A percentile compares a stretch with the other conserved stretches of the same genome.
These are phyloP conservation scores for Falcunculus frontatus DNA, from an alignment of 2,113 vertebrate genomes.

Conservation along the genomic window DNA sequence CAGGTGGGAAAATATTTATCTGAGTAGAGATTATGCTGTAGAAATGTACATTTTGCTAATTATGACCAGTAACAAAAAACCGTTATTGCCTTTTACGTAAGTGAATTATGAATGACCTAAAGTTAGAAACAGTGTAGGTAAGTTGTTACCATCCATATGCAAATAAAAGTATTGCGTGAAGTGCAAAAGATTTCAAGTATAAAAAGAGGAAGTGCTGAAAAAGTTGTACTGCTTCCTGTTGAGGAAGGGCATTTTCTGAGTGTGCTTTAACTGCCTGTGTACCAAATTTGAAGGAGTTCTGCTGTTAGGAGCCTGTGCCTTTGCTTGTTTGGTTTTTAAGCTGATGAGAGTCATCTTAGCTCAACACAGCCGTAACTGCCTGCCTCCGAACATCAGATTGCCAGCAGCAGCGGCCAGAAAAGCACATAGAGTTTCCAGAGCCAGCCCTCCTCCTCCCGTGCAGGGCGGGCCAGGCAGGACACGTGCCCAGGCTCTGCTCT, in stretches of 20 bases:
- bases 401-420: neutral
- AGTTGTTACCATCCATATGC: neutral
- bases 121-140: neutral
- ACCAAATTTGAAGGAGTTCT: neutral
- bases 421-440: neutral
- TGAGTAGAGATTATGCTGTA: neutral
- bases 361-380: neutral
- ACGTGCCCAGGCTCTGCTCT: neutral
- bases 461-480: accelerated
- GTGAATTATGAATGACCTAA: conserved; percentile 13
- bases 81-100: neutral
- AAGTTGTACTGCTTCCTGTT: neutral
- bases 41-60: neutral
- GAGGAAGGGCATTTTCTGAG: neutral
- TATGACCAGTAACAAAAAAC: neutral
- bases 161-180: neutral
- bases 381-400: neutral
- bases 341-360: neutral
- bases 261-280: neutral
- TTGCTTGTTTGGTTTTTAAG: neutral
- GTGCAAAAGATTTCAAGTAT: neutral
- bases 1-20: neutral
- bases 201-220: conserved; percentile 23
- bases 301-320: neutral
- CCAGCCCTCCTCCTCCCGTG: neutral